phyloP scores from a whole-genome alignment of 2,113 vertebrate species.

The Hyla sarda region DNA sequence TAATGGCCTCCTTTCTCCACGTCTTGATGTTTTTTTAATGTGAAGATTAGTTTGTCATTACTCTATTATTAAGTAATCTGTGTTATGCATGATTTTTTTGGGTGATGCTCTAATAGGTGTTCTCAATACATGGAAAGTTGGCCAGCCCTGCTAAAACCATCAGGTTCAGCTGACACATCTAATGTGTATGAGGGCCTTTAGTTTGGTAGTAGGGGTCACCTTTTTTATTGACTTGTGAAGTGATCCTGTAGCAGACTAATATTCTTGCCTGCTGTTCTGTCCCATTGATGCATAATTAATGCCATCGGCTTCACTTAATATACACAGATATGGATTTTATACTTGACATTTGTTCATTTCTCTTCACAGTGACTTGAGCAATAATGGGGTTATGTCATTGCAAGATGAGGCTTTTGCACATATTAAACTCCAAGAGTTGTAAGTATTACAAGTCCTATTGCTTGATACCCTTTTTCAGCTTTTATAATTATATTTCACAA shows the following conservation, averaged over 20 bases:
- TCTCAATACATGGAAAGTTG: no score
- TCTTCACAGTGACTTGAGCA: conserved; percentile 79
- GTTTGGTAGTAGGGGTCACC: no score
- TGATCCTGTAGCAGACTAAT: not conserved
- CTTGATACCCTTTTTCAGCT: not conserved
- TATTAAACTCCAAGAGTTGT: conserved; percentile 79
- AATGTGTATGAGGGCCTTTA: not conserved
- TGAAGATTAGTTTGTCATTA: no score
- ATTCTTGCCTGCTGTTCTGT: not conserved
- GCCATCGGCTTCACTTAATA: not conserved
- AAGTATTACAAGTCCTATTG: conserved; percentile 65
- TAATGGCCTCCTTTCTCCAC: no score
- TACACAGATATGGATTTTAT: conserved; percentile 1
- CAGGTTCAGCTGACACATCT: no score
- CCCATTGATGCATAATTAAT: not conserved
- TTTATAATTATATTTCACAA: not conserved
- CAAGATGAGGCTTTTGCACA: conserved; percentile 81
- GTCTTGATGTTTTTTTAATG: no score
- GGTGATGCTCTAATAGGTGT: no score
- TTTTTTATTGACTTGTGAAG: no score
- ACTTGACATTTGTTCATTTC: conserved; percentile 59
- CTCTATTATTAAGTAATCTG: no score
- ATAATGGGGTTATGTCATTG: conserved; percentile 81
- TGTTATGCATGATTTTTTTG: no score
- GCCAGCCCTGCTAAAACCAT: no score